These are phyloP conservation scores for Cricetomys ansorgei DNA, from an alignment of 2,113 vertebrate species.

Conservation along the genomic window DNA sequence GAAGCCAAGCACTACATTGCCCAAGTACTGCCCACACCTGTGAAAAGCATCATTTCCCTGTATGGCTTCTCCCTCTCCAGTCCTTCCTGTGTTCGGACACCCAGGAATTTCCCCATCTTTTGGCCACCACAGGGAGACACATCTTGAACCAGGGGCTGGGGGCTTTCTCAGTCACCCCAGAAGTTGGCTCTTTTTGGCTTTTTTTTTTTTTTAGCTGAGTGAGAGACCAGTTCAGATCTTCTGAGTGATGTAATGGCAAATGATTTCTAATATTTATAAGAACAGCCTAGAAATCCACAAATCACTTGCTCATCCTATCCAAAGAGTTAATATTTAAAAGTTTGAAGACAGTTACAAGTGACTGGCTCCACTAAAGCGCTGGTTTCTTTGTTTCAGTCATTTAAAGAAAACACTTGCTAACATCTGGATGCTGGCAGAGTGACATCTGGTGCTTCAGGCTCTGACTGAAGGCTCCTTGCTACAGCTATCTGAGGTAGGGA, in stretches of 20 bases:
- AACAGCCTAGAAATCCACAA: background rate
- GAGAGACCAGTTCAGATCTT: background rate
- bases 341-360: background rate
- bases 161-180: background rate
- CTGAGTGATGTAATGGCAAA: background rate
- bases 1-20: background rate
- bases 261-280: background rate
- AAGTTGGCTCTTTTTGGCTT: background rate
- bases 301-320: background rate
- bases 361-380: background rate
- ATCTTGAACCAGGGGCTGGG: background rate
- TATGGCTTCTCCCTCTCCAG: background rate
- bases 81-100: background rate
- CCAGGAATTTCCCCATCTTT: background rate
- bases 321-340: background rate
- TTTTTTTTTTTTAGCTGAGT: background rate
- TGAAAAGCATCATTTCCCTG: background rate
- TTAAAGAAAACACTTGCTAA: background rate
- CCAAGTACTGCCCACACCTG: rapidly evolving
- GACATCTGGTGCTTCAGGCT: background rate
- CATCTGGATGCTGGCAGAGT: background rate
- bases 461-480: background rate
- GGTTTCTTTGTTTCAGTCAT: background rate
- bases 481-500: background rate
- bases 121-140: background rate